A percentile compares a stretch with the other conserved stretches of the same genome.
Evolutionary conservation across 1,140 invertebrate genomes (phyloP).

Genomic region (Drosophila sp.): DNA sequence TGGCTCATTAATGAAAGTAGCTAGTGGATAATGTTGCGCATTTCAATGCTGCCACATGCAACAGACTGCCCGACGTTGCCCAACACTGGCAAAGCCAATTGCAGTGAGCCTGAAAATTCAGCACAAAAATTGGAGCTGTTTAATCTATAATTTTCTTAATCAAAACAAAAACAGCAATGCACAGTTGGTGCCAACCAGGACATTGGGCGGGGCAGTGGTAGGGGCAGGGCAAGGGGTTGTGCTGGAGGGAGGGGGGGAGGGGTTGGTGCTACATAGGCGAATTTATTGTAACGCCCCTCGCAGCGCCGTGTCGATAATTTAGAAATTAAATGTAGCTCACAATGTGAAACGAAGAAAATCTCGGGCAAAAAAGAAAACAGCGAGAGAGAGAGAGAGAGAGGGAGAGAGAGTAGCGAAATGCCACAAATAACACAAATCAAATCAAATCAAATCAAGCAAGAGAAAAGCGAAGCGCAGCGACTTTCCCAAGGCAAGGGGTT

Average conservation of each 20-base stretch:
- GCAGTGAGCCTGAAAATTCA: not conserved
- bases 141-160: slow-evolving; percentile 72
- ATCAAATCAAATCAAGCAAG: slow-evolving; percentile 76
- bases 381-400: not conserved
- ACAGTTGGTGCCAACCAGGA: slow-evolving; percentile 26
- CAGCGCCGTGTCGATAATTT: slow-evolving; percentile 72
- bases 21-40: slow-evolving; percentile 16
- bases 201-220: not conserved
- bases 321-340: slow-evolving; percentile 75
- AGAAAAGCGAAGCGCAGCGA: slow-evolving; percentile 48
- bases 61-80: slow-evolving; percentile 12
- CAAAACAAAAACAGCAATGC: slow-evolving; percentile 75
- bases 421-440: slow-evolving; percentile 80
- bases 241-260: not conserved
- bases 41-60: slow-evolving; percentile 22
- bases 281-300: slow-evolving; percentile 60
- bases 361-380: not conserved
- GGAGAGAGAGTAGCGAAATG: slow-evolving; percentile 52
- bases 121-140: slow-evolving; percentile 4
- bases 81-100: slow-evolving; percentile 18
- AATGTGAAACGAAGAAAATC: slow-evolving; percentile 17
- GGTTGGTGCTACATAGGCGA: slow-evolving; percentile 15
- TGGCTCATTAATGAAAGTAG: slow-evolving; percentile 58
- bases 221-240: not conserved
- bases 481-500: slow-evolving; percentile 70